Base-by-base conservation (phyloP, 2,113 vertebrate species). In the Thamnophis sirtalis region DNA sequence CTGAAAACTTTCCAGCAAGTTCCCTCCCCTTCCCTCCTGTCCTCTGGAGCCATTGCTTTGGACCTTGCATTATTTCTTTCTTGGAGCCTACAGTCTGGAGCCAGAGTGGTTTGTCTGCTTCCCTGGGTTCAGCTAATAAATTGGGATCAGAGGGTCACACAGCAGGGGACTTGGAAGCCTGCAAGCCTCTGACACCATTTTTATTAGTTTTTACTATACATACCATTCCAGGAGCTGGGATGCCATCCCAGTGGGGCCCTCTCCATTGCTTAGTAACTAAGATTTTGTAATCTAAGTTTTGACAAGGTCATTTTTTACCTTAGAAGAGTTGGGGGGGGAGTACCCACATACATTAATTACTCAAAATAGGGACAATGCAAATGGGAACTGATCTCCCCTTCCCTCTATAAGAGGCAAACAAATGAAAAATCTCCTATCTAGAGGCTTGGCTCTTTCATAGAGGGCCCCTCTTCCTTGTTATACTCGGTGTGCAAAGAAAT, bases 281-380 rank as follows among this genome's bases (percentile, higher is more conserved):
- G 97, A 97, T 98, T 98, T 98, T 97, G 97, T 97, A 96, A 93
- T 98, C 97, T 97, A 97, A 96, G 91, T 96, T 97, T 97, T 98
- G 98, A 98, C 98, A 98, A 98, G 98, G 98, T 97, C 97, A 97
- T 98, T 98, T 98, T 98, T 98, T 98, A 98, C 97, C 95, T 97
- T 96, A 96, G 96, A 96, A 96, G 95, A 96, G 94, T 90, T 84
- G 92, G 95, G 92, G 95, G 96, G 94, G 92, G 91, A 96, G 97
- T 96, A 96, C 97, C 96, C 96, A 96, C 90, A 86, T 96, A 97
- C 97, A 97, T 98, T 98, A 98, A 98, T 98, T 98, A 98, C 97
- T 97, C 97, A 97, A 97, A 96, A 96, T 95, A 96, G 97, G 97
- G 96, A 97, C 96, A 95, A 97, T 96, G 97, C 96, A 94, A 97